A percentile compares a stretch with the other conserved stretches of the same genome.
Evolutionary conservation across 2,888 invertebrate genomes (phyloP).

Genomic region (Drosophila pseudotalamancana): DNA sequence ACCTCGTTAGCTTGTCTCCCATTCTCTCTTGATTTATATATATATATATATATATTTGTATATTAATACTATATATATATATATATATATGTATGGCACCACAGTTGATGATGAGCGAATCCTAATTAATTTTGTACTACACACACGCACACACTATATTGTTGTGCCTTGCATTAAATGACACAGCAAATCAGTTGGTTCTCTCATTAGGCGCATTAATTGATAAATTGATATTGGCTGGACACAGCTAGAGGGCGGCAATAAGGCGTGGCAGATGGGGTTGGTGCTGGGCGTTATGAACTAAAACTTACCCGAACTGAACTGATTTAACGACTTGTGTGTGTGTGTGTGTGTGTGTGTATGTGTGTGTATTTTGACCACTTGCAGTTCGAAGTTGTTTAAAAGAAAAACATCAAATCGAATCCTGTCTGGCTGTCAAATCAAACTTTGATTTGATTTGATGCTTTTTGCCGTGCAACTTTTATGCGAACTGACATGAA

Average conservation of each 20-base stretch:
- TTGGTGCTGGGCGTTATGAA: slow-evolving; percentile 30
- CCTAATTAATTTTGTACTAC: slow-evolving; percentile 70
- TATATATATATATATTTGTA: not conserved
- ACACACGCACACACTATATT: slow-evolving; percentile 19
- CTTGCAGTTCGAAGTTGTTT: slow-evolving; percentile 63
- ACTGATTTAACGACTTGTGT: slow-evolving; percentile 31
- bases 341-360: slow-evolving; percentile 2
- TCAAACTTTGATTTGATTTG: slow-evolving; percentile 76
- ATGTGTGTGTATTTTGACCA: slow-evolving; percentile 37
- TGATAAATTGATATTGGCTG: slow-evolving; percentile 75
- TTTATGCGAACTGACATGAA: slow-evolving; percentile 73
- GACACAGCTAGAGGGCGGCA: slow-evolving; percentile 23
- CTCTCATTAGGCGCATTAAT: slow-evolving; percentile 73
- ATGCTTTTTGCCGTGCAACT: slow-evolving; percentile 58
- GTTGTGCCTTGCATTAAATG: slow-evolving; percentile 63
- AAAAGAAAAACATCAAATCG: slow-evolving; percentile 39
- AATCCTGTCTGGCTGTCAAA: slow-evolving; percentile 70
- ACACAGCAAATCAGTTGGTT: slow-evolving; percentile 73
- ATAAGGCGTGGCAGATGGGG: not conserved
- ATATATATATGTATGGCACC: slow-evolving; percentile 20
- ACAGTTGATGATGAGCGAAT: slow-evolving; percentile 65
- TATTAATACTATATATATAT: slow-evolving; percentile 13
- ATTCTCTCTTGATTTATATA: not conserved
- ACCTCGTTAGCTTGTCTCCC: slow-evolving; percentile 32
- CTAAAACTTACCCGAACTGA: slow-evolving; percentile 20